A percentile compares a stretch with the other conserved stretches of the same genome.
These are phyloP conservation scores for Amblyjoppa fuscipennis DNA, from an alignment of 2,888 invertebrate genomes.

Conservation along the genomic window DNA sequence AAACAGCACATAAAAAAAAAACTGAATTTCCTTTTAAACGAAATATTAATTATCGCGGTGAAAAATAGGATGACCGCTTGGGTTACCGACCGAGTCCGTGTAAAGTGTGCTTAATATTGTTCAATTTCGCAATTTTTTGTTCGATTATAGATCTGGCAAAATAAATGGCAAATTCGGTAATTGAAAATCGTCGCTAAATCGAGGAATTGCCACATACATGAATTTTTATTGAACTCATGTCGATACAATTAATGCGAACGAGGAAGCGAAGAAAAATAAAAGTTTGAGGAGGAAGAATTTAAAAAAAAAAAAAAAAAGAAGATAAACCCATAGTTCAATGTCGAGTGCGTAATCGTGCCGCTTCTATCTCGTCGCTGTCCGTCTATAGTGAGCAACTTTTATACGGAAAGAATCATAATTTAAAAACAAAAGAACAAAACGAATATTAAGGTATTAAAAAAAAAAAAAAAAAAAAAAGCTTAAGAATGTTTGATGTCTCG, in stretches of 20 bases:
- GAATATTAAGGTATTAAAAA: constrained; percentile 13
- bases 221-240: not conserved
- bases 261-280: not conserved
- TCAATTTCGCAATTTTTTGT: too few species aligned
- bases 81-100: too few species aligned
- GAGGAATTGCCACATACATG: not conserved
- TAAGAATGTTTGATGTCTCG: not conserved
- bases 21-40: too few species aligned
- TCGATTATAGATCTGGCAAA: too few species aligned
- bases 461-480: not conserved
- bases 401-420: constrained; percentile 43
- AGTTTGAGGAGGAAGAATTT: constrained; percentile 13
- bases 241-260: constrained; percentile 45
- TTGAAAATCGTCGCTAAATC: not conserved
- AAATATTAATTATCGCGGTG: too few species aligned
- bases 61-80: too few species aligned
- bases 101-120: too few species aligned
- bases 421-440: constrained; percentile 7
- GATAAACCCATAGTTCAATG: constrained; percentile 25
- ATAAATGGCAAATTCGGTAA: not conserved
- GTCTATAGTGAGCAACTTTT: constrained; percentile 43
- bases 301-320: constrained; percentile 3
- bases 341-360: constrained; percentile 26
- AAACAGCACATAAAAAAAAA: too few species aligned
- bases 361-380: constrained; percentile 45